phyloP scores from a whole-genome alignment of 2,888 invertebrate genomes.

The Drosophila austrosaltans region DNA sequence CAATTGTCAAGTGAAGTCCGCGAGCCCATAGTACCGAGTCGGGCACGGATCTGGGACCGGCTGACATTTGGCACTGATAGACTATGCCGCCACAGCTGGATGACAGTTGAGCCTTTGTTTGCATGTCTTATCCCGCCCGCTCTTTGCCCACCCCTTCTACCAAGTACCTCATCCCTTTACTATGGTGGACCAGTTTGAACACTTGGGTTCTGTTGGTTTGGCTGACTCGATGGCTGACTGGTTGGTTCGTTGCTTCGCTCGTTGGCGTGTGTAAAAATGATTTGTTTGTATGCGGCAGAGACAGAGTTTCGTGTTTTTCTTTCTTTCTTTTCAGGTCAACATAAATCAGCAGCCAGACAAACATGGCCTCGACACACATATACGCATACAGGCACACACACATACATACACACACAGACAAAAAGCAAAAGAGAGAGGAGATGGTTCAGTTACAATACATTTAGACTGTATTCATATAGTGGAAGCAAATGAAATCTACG shows the following conservation, averaged over 20 bases:
- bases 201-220: neutral
- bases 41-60: conserved; percentile 12
- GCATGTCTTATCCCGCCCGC: neutral
- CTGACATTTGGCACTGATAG: conserved; percentile 25
- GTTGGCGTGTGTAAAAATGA: conserved; percentile 50
- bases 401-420: conserved; percentile 13
- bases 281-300: conserved; percentile 53
- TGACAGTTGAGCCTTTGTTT: conserved; percentile 17
- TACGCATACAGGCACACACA: conserved; percentile 1
- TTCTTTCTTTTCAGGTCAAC: conserved; percentile 36
- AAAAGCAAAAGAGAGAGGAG: neutral
- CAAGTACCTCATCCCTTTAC: neutral
- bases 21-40: conserved; percentile 12
- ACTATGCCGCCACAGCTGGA: conserved; percentile 14
- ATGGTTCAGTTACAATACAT: neutral
- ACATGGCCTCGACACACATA: conserved; percentile 34
- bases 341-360: conserved; percentile 61
- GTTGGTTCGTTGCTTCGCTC: conserved; percentile 1
- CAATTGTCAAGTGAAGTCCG: conserved; percentile 46
- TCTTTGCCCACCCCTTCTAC: no score
- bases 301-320: conserved; percentile 34
- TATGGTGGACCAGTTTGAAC: conserved; percentile 2
- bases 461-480: neutral
- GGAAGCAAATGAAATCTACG: neutral
- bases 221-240: neutral